A percentile compares a stretch with the other conserved stretches of the same genome.
phyloP scores from a whole-genome alignment of 2,888 invertebrate genomes.

The Polyploca ridens region DNA sequence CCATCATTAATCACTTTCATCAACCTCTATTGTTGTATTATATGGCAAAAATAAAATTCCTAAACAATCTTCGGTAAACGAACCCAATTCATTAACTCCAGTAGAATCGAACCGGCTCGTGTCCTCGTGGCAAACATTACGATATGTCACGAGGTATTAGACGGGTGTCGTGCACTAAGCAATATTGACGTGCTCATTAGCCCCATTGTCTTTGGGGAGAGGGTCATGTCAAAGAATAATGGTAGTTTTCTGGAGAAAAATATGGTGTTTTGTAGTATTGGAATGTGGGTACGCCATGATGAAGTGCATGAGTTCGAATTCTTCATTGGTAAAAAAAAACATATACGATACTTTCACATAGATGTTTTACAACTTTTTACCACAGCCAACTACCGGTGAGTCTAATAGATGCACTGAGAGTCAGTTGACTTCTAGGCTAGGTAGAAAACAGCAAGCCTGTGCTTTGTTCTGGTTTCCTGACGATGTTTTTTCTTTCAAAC shows the following conservation, averaged over 20 bases:
- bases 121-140: constrained; percentile 15
- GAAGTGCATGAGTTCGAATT: no score
- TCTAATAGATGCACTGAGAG: no score
- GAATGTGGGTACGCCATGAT: no score
- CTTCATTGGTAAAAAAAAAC: no score
- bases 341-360: no score
- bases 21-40: neutral
- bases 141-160: constrained; percentile 42
- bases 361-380: no score
- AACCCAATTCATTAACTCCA: neutral
- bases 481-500: no score
- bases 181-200: constrained; percentile 68
- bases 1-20: neutral
- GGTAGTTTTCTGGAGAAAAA: neutral
- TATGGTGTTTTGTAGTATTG: neutral
- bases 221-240: constrained; percentile 23
- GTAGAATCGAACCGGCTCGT: constrained; percentile 17
- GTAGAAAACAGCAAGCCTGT: no score
- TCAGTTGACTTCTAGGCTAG: no score
- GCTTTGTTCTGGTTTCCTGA: no score
- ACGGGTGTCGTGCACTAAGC: constrained; percentile 57
- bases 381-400: no score
- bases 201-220: constrained; percentile 51
- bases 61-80: neutral
- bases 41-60: neutral